Evolutionary conservation across 2,888 invertebrate genomes (phyloP).

Genomic region (Limulus polyphemus): DNA sequence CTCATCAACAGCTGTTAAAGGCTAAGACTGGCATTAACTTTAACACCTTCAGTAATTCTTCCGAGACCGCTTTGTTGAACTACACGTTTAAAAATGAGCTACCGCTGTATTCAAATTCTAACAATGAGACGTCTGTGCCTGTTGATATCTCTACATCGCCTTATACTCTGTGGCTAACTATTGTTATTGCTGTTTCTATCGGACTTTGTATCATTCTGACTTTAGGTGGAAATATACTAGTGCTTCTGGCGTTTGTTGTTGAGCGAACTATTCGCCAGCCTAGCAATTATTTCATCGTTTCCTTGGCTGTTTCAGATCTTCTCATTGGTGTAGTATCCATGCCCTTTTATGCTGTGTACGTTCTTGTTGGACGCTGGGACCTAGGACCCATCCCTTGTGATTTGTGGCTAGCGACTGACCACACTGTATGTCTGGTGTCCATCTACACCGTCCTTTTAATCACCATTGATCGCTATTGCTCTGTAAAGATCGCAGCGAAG

Average conservation of each 20-base stretch:
- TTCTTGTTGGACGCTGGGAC: constrained; percentile 92
- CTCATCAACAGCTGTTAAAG: too few species aligned
- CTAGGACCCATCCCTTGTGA: constrained; percentile 91
- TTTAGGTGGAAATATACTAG: constrained; percentile 87
- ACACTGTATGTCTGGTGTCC: constrained; percentile 95
- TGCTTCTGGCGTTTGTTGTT: constrained; percentile 84
- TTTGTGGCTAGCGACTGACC: constrained; percentile 96
- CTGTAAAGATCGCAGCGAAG: constrained; percentile 93
- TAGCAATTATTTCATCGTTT: constrained; percentile 98
- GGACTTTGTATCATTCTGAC: constrained; percentile 81
- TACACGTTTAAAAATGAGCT: too few species aligned
- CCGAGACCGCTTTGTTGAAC: too few species aligned
- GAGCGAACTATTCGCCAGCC: constrained; percentile 84
- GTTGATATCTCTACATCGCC: too few species aligned
- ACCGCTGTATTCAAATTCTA: too few species aligned
- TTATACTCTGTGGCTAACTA: constrained; percentile 60
- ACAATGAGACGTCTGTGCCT: too few species aligned
- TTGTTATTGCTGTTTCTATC: constrained; percentile 73
- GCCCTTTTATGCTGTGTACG: constrained; percentile 97
- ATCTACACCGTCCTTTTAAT: constrained; percentile 98
- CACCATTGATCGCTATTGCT: constrained; percentile 96
- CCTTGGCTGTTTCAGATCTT: constrained; percentile 91
- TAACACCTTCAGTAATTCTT: too few species aligned
- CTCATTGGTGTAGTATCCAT: constrained; percentile 95
- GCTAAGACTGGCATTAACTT: too few species aligned